Evolutionary conservation across 1,140 invertebrate species (phyloP), one percentile per base, ranked within the genome.

Genomic region (Monochamus saltuarius): DNA sequence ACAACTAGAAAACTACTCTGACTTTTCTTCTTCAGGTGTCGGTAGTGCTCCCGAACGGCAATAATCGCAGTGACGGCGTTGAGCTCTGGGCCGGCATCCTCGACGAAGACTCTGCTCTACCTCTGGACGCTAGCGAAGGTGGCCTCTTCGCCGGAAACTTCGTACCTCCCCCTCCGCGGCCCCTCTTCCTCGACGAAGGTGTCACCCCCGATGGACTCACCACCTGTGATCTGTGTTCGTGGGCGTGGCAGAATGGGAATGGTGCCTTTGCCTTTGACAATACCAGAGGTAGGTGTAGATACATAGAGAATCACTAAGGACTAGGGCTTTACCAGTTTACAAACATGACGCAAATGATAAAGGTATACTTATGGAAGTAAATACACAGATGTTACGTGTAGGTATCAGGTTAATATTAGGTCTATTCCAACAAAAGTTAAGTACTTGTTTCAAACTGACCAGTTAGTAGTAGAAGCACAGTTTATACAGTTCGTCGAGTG

Each of bases 211-310:
- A 87, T 75, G 86, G 86, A 54, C 80, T 87, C 52, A 87, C 86
- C 61, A 87, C 86, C 65, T 88, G 86, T 76, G 86, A 88, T 78
- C 80, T 87, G 37, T 87, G 86, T 73, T 82, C 85, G 53, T 87
- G 86, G 86, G 86, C 86, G 47, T 78, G 81, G 68, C 57, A 59
- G 45, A 10, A 40, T 16, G 53, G 39, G 7, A 29, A 17, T n/a
- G 53, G 14, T 40, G 22, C 22, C 8, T 37, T 35, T n/a, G 49
- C n/a, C 19, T 6, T 56, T 10, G 53, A 56, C 35, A 17, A 39
- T 29, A 13, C 53, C 19, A 56, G 42, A 53, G 64, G 64, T 65
- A 52, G 47, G 56, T 36, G 17, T 49, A 35, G 7, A 10, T 36
- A 29, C 22, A 29, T 6, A 3, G 6, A 29, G n/a, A n/a, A n/a